phyloP scores from a whole-genome alignment of 2,797 vertebrate genomes.

The Sphaeramia orbicularis region DNA sequence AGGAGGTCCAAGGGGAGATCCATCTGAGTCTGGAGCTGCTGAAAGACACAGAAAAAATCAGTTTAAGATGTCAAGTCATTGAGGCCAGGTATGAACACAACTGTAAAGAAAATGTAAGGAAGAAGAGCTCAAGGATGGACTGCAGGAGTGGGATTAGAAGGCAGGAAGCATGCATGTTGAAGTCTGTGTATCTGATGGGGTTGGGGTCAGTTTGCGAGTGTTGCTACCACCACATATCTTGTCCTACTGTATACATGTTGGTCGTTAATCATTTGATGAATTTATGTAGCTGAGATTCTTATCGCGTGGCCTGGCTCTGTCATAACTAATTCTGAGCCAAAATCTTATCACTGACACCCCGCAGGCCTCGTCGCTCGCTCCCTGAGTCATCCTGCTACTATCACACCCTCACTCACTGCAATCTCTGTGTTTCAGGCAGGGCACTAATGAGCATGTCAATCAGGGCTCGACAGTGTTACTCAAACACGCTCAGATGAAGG shows the following conservation, averaged over 20 bases:
- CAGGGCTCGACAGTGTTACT: slow-evolving; percentile 55
- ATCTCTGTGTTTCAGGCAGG: slow-evolving; percentile 41
- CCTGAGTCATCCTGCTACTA: slow-evolving; percentile 57
- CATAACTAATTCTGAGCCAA: slow-evolving; percentile 38
- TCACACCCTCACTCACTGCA: slow-evolving; percentile 67
- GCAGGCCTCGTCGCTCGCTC: slow-evolving; percentile 53
- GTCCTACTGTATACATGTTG: neutral
- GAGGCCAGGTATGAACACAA: slow-evolving; percentile 87
- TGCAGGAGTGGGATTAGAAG: too few species aligned
- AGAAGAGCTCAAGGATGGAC: neutral
- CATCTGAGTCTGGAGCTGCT: slow-evolving; percentile 86
- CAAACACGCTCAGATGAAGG: slow-evolving; percentile 31
- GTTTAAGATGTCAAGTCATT: slow-evolving; percentile 88
- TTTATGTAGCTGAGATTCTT: slow-evolving; percentile 15
- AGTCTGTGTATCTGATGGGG: neutral
- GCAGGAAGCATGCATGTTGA: neutral
- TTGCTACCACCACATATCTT: neutral
- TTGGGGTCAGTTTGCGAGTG: neutral
- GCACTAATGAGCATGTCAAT: slow-evolving; percentile 70
- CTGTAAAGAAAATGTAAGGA: neutral
- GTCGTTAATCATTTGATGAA: slow-evolving; percentile 8
- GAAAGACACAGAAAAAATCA: slow-evolving; percentile 72
- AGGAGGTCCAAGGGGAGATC: slow-evolving; percentile 94
- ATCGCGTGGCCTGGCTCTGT: slow-evolving; percentile 2
- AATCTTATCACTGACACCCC: slow-evolving; percentile 48